Conservation (phyloP, 2,888 invertebrate genomes). For the Catocala fraxini region DNA sequence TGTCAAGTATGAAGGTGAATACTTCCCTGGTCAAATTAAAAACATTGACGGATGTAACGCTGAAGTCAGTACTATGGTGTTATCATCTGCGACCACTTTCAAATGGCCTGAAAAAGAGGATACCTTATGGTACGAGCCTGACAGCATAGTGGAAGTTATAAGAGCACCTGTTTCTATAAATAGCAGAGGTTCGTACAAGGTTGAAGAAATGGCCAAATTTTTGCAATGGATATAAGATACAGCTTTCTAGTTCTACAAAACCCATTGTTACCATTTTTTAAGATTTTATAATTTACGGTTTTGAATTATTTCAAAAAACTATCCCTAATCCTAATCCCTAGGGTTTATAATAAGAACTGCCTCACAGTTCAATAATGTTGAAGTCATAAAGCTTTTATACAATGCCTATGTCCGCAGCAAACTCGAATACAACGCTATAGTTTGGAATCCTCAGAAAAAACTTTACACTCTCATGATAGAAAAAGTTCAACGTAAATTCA, state of each 20-base stretch:
- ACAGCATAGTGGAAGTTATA: constrained; percentile 17
- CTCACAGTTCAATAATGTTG: neutral
- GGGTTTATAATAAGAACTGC: constrained; percentile 5
- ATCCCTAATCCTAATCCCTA: no score
- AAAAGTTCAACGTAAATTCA: neutral
- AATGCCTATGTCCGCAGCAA: constrained; percentile 2
- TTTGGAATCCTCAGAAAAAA: neutral
- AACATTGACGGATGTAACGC: constrained; percentile 7
- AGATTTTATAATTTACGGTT: neutral
- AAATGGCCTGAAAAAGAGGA: constrained; percentile 22
- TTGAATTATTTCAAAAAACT: no score
- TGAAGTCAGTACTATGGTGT: constrained; percentile 18
- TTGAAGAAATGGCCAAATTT: constrained; percentile 9
- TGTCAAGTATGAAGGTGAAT: constrained; percentile 21
- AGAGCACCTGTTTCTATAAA: constrained; percentile 16
- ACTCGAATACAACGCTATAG: neutral
- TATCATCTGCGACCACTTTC: constrained; percentile 17
- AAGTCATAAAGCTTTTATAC: neutral
- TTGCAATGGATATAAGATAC: neutral
- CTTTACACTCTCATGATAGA: neutral
- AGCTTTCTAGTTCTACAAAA: no score
- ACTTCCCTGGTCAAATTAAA: constrained; percentile 16
- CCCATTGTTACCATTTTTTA: no score
- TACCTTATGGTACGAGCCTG: constrained; percentile 14
- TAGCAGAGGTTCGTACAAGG: constrained; percentile 16